Conservation (phyloP, 2,113 vertebrate species). For the Nettapus auritus region DNA sequence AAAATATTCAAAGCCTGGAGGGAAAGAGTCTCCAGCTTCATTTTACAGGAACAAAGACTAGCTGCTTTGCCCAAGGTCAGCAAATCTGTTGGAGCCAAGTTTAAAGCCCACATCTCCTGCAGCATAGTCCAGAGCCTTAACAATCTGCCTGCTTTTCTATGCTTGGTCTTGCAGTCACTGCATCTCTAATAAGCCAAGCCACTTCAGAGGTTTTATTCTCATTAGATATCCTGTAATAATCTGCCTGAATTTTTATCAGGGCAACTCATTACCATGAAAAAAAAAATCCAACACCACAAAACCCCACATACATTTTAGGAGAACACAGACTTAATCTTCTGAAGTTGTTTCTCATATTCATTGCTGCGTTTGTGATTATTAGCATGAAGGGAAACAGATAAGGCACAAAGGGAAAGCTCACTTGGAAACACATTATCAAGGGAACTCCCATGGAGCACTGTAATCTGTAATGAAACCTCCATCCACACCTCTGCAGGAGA, state of each 20-base stretch:
- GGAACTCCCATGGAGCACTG: neutral
- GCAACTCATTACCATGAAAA: neutral
- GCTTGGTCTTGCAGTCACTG: neutral
- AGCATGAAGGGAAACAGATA: neutral
- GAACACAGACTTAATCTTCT: neutral
- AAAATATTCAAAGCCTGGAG: neutral
- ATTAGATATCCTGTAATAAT: slow-evolving; percentile 13
- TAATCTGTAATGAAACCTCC: neutral
- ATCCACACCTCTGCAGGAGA: neutral
- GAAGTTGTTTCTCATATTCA: neutral
- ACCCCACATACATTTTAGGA: neutral
- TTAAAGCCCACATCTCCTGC: neutral
- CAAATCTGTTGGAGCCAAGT: neutral
- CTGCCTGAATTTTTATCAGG: slow-evolving; percentile 12
- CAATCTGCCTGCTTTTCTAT: neutral
- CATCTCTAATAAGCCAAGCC: slow-evolving; percentile 1
- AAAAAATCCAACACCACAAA: too few relatives aligned
- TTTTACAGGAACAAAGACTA: neutral
- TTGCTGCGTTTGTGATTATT: neutral
- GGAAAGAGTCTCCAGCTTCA: neutral
- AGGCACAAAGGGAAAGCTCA: neutral
- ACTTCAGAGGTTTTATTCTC: slow-evolving; percentile 6
- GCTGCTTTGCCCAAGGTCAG: neutral
- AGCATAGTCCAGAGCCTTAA: neutral
- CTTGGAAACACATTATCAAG: neutral